Evolutionary conservation across 2,888 invertebrate genomes (phyloP).

Genomic region (Chaetoderma sp.): DNA sequence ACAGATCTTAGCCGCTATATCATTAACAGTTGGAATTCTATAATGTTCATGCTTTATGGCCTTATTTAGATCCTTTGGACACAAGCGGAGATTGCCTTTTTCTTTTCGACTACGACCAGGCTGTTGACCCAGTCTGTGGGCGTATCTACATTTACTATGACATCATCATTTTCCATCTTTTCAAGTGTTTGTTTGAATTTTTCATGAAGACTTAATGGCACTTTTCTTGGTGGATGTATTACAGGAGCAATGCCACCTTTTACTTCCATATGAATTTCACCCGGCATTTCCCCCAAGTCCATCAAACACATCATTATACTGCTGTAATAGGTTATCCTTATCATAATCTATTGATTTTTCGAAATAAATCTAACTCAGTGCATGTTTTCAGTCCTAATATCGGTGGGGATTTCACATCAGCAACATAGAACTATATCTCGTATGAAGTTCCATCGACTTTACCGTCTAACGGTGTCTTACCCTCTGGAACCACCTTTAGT

Average conservation of each 20-base stretch:
- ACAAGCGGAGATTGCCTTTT: too few species aligned
- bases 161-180: background rate
- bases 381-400: background rate
- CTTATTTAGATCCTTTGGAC: too few species aligned
- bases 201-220: background rate
- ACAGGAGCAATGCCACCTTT: background rate
- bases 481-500: background rate
- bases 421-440: background rate
- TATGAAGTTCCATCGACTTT: background rate
- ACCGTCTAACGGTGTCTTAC: background rate
- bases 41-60: too few species aligned
- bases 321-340: too few species aligned
- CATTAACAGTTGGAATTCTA: too few species aligned
- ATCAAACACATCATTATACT: too few species aligned
- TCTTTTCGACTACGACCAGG: background rate
- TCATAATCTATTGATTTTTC: background rate
- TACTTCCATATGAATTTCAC: background rate
- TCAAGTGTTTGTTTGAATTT: background rate
- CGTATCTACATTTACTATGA: background rate
- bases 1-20: slow-evolving; percentile 29
- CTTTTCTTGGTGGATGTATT: background rate
- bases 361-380: background rate
- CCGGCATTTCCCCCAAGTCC: background rate
- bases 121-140: too few species aligned
- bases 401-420: background rate